Evolutionary conservation across 2,113 vertebrate species (phyloP).

Genomic region (Asarcornis scutulata): DNA sequence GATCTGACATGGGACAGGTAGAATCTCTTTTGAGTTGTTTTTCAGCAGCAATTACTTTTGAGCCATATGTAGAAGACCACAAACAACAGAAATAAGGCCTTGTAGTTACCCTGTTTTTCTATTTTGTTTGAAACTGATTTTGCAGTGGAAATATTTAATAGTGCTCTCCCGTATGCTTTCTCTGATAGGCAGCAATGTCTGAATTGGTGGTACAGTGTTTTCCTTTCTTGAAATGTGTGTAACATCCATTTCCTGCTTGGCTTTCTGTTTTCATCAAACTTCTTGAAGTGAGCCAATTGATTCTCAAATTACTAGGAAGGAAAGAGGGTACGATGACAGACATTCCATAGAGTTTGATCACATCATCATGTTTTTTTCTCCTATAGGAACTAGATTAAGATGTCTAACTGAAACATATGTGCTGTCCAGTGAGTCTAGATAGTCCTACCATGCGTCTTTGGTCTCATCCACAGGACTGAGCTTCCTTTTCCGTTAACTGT

Average conservation of each 20-base stretch:
- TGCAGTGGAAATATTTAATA: background rate
- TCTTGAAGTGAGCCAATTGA: background rate
- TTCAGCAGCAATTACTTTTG: background rate
- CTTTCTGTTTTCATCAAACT: background rate
- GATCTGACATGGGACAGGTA: background rate
- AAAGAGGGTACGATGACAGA: background rate
- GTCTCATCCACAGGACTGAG: background rate
- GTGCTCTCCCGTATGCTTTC: background rate
- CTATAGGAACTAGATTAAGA: background rate
- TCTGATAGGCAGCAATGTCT: background rate
- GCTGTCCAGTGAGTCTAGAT: background rate
- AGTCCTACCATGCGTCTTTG: background rate
- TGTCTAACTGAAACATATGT: background rate
- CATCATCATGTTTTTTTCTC: background rate
- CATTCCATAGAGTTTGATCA: background rate
- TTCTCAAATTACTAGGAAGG: background rate
- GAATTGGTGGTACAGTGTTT: background rate
- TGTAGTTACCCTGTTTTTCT: background rate
- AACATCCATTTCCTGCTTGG: background rate
- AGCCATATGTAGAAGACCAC: background rate
- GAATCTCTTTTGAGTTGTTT: background rate
- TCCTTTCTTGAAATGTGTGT: background rate
- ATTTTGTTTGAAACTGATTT: background rate
- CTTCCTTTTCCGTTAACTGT: background rate
- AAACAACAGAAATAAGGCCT: background rate